These are phyloP conservation scores for Pocillopora verrucosa DNA, from an alignment of 64 coral and sea anemone genomes.

Conservation along the genomic window DNA sequence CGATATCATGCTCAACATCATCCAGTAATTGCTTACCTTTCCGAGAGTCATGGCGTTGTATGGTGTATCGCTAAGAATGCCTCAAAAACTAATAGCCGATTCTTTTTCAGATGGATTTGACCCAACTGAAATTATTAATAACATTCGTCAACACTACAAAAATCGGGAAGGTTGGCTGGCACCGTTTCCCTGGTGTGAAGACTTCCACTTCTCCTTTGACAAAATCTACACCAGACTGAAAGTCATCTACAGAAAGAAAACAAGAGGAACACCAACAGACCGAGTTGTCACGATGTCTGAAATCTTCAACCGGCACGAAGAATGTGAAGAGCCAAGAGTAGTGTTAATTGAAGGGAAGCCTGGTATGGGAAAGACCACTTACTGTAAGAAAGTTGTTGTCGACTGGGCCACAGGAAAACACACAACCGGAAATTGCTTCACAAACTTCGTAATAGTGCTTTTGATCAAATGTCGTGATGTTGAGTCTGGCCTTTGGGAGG, in stretches of 20 bases:
- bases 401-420: not conserved
- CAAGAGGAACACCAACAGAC: not conserved
- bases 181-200: not conserved
- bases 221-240: not conserved
- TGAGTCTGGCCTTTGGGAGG: not conserved
- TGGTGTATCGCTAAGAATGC: too few relatives aligned
- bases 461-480: not conserved
- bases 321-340: not conserved
- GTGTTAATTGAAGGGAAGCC: conserved; percentile 4
- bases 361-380: conserved; percentile 7
- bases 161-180: not conserved
- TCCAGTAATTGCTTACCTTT: too few relatives aligned
- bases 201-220: not conserved
- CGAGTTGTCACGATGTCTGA: not conserved
- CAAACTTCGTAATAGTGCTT: not conserved
- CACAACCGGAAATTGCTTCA: not conserved
- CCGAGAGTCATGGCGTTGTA: too few relatives aligned
- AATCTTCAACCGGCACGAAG: not conserved
- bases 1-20: too few relatives aligned
- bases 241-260: not conserved
- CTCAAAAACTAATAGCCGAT: too few relatives aligned
- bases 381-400: not conserved
- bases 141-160: not conserved
- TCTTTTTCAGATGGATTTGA: not conserved
- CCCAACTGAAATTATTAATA: not conserved